Percentiles rank a stretch among this genome's conserved stretches.
Evolutionary conservation across 2,113 vertebrate species (phyloP).

Genomic region (Petrocephalus zakoni): DNA sequence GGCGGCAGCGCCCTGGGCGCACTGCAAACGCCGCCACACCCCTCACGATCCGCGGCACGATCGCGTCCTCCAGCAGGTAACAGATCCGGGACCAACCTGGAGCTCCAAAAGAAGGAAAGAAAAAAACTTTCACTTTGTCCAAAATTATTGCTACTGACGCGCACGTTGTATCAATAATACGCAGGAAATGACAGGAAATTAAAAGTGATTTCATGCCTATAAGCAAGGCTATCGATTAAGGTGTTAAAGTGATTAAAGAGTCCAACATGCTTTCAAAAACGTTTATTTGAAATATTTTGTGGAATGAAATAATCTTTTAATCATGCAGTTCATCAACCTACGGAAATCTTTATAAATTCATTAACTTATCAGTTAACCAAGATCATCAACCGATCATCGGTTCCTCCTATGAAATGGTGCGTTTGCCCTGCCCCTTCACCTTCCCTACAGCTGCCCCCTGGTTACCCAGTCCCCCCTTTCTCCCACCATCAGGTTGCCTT

Average conservation of each 20-base stretch:
- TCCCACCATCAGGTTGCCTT: neutral
- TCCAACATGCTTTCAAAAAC: neutral
- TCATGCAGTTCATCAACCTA: neutral
- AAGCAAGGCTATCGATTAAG: neutral
- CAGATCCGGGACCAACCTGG: neutral
- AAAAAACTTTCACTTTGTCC: neutral
- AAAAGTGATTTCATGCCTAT: neutral
- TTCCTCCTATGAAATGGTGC: neutral
- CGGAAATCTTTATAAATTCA: neutral
- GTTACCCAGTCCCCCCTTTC: neutral
- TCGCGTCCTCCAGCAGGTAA: neutral
- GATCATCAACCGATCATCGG: neutral
- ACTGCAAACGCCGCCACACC: neutral
- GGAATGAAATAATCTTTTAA: neutral
- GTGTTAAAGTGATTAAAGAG: neutral
- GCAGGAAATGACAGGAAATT: neutral
- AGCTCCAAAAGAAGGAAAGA: neutral
- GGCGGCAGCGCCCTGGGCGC: neutral
- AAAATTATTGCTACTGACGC: neutral
- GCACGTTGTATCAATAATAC: neutral
- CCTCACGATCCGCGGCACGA: neutral
- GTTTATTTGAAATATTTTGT: neutral
- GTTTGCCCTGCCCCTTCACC: neutral
- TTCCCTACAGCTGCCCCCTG: neutral
- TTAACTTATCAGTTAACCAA: neutral